Conservation (phyloP, 2,888 invertebrate species). For the Antitype chi region DNA sequence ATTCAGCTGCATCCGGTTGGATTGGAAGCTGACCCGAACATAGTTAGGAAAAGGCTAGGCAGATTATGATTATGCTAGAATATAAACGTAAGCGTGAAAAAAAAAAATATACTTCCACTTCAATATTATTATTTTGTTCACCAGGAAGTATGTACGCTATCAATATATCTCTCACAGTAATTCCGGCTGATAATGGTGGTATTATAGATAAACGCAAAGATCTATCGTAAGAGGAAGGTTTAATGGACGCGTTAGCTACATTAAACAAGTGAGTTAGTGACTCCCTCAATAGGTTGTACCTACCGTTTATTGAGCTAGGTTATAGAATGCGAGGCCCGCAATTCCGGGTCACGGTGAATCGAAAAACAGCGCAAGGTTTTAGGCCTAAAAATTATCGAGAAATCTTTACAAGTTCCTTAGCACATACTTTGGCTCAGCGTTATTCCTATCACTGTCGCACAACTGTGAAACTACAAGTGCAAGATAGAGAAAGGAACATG, state of each 20-base stretch:
- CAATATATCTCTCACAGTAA: not conserved
- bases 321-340: not conserved
- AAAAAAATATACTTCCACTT: no score
- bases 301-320: not conserved
- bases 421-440: not conserved
- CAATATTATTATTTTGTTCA: not conserved
- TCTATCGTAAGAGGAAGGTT: not conserved
- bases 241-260: conserved; percentile 15
- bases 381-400: no score
- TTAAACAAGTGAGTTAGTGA: conserved; percentile 23
- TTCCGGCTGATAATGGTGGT: not conserved
- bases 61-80: not conserved
- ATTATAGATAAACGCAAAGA: not conserved
- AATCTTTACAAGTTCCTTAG: not conserved
- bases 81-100: not conserved
- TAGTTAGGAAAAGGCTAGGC: no score
- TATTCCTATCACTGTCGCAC: not conserved
- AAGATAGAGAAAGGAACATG: not conserved
- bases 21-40: no score
- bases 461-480: not conserved
- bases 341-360: not conserved
- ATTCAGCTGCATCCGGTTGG: no score
- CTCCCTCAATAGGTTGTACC: not conserved
- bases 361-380: not conserved
- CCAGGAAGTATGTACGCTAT: not conserved